A percentile compares a stretch with the other conserved stretches of the same genome.
Evolutionary conservation across 2,797 vertebrate genomes (phyloP).

Genomic region (Fringilla coelebs): DNA sequence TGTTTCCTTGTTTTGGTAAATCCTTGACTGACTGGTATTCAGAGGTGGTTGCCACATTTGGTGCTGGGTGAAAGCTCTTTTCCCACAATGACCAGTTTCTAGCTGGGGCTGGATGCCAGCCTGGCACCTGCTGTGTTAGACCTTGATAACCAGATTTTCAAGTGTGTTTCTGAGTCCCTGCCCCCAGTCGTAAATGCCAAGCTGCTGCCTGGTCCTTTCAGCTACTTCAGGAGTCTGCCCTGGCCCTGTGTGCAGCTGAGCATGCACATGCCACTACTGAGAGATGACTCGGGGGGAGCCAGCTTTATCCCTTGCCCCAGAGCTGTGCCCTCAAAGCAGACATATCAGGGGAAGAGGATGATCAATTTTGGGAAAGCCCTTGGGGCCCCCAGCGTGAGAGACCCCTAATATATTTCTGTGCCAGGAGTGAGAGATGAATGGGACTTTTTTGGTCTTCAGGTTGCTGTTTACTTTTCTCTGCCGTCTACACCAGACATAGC

Average conservation of each 20-base stretch:
- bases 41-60: background rate
- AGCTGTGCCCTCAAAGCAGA: background rate
- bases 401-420: too few species aligned
- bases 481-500: too few species aligned
- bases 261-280: fast-evolving
- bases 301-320: background rate
- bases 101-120: background rate
- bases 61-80: background rate
- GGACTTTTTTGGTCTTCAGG: too few species aligned
- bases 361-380: background rate
- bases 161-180: background rate
- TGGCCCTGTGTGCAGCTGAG: background rate
- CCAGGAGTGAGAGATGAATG: too few species aligned
- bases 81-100: background rate
- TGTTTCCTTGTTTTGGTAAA: background rate
- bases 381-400: too few species aligned
- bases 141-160: background rate
- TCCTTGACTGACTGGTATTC: background rate
- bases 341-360: fast-evolving
- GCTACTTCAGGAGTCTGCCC: fast-evolving
- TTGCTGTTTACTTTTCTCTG: too few species aligned
- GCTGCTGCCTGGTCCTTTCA: background rate
- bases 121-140: background rate
- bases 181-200: background rate
- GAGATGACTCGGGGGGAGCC: background rate